Evolutionary conservation across 2,113 vertebrate species (phyloP), one percentile per base, ranked within the genome.

Genomic region (Mungos mungo): DNA sequence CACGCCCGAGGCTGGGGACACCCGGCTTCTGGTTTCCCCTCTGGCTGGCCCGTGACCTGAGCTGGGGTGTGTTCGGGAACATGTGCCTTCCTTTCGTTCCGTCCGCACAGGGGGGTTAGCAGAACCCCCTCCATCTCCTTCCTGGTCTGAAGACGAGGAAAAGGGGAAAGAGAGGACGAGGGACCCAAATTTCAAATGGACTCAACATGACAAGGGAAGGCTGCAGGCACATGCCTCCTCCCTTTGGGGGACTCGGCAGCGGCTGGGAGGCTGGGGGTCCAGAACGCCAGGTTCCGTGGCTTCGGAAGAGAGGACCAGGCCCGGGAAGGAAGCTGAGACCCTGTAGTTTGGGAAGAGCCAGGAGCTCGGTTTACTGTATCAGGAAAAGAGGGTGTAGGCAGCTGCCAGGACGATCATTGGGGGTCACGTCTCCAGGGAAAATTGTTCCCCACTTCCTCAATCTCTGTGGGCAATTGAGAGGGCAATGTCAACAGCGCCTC

Each of bases 221-320:
- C 25, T 1, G 0, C 13, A 0, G 0, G 1, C 14, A 4, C 2
- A 1, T 5, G 50, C 60, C 87, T 21, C 50, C 12, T 12, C 50
- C 50, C 50, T 45, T 2, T 10, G 12, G 45, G 90, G 72, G 93
- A 38, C 7, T 16, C 21, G 3, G 50, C 19, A 33, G 16, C 23
- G 9, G 12, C 21, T 33, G 71, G 41, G 41, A 41, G 41, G 60
- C 66, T 3, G 6, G 52, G 68, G 31, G 16, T 6, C 81, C 45
- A 63, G 35, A 23, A 25, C 2, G 31, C 83, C 7, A 8, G 41
- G 16, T 7, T 69, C 8, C 18, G 47, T 0, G 18, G n/a, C 31
- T 68, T 31, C 5, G 38, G 35, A 63, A 69, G 41, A 88, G 2
- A 68, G 52, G 29, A 57, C 29, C 74, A 77, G 68, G n/a, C 19